phyloP scores from a whole-genome alignment of 2,888 invertebrate species.

The Scaptomyza flava region DNA sequence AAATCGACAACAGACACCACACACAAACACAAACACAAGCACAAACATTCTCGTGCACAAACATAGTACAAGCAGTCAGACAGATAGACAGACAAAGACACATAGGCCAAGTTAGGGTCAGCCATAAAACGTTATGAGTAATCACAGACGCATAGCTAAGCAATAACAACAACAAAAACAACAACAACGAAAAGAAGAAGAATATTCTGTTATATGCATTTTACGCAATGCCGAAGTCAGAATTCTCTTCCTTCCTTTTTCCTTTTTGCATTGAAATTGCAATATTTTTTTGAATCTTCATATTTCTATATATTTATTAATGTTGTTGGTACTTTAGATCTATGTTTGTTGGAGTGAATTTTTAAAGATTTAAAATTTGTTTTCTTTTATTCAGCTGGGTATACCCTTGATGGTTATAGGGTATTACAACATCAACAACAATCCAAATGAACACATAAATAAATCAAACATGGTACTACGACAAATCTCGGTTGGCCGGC shows the following conservation, averaged over 20 bases:
- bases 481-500: constrained; percentile 76
- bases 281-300: too few species aligned
- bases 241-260: constrained; percentile 4
- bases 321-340: too few species aligned
- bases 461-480: constrained; percentile 76
- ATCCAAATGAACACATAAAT: constrained; percentile 75
- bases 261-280: too few species aligned
- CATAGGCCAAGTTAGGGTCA: constrained; percentile 19
- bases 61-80: neutral
- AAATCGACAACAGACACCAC: constrained; percentile 28
- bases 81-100: constrained; percentile 1
- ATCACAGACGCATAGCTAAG: constrained; percentile 72
- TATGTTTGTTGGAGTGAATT: too few species aligned
- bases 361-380: too few species aligned
- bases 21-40: neutral
- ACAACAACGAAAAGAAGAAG: constrained; percentile 6
- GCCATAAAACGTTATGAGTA: constrained; percentile 66
- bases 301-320: too few species aligned
- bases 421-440: constrained; percentile 52
- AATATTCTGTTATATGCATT: neutral
- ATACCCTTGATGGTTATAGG: neutral
- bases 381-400: neutral
- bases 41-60: neutral
- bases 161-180: constrained; percentile 44
- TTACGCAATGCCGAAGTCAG: neutral